Percentiles rank a stretch among this genome's conserved stretches.
These are phyloP conservation scores for Papilio polyxenes DNA, from an alignment of 1,140 invertebrate genomes.

Conservation along the genomic window DNA sequence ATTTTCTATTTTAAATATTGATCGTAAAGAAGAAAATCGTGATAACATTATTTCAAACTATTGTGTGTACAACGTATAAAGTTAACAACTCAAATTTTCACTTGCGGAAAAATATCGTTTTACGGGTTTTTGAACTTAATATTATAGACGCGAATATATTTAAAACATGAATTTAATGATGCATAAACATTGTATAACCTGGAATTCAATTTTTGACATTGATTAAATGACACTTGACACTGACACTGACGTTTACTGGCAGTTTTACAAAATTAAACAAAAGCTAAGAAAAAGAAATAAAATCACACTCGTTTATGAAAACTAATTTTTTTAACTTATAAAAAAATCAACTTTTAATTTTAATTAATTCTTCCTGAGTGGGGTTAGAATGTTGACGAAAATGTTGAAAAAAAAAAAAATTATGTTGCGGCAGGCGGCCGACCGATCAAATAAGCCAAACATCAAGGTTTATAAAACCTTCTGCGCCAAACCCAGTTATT, in stretches of 20 bases:
- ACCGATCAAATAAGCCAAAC: no score
- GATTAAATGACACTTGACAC: background rate
- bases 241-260: background rate
- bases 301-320: no score
- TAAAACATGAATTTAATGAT: background rate
- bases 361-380: no score
- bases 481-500: no score
- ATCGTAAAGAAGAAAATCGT: slow-evolving; percentile 52
- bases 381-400: no score
- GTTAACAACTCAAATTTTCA: background rate
- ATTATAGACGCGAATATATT: background rate
- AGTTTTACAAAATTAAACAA: background rate
- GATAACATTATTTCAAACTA: slow-evolving; percentile 53
- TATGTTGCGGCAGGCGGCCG: no score
- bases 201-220: slow-evolving; percentile 28
- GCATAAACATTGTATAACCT: slow-evolving; percentile 28
- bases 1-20: slow-evolving; percentile 53
- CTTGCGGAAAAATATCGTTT: background rate
- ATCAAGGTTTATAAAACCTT: no score
- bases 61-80: background rate
- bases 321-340: no score
- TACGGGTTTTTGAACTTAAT: background rate
- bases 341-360: no score
- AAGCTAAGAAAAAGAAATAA: background rate
- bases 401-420: no score